A percentile compares a stretch with the other conserved stretches of the same genome.
phyloP scores from a whole-genome alignment of 1,140 invertebrate species.

The Orchesella cincta region DNA sequence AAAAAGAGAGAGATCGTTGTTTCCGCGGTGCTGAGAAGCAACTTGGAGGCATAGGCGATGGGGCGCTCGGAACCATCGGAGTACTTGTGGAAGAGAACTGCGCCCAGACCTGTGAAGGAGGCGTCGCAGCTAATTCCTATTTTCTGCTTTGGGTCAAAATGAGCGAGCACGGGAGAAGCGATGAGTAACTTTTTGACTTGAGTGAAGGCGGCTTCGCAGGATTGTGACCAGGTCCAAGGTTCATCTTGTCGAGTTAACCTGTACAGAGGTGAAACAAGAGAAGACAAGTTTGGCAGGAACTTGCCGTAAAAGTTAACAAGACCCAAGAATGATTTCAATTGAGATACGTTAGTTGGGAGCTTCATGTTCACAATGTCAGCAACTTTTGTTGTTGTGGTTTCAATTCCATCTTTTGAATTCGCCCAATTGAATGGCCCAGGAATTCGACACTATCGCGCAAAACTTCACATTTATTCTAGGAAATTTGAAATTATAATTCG shows the following conservation, averaged over 20 bases:
- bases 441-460: background rate
- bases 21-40: conserved; percentile 55
- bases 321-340: conserved; percentile 41
- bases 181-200: conserved; percentile 52
- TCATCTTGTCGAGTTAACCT: conserved; percentile 35
- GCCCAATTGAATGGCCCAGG: background rate
- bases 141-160: conserved; percentile 55
- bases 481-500: background rate
- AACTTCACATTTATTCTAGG: background rate
- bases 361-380: background rate
- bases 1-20: too few relatives aligned
- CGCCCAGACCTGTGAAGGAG: conserved; percentile 58
- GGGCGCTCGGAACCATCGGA: conserved; percentile 55
- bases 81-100: conserved; percentile 57
- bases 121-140: conserved; percentile 59
- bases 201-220: conserved; percentile 51
- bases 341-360: conserved; percentile 35
- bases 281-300: conserved; percentile 53
- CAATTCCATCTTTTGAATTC: background rate
- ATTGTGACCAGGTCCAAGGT: background rate
- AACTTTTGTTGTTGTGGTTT: background rate
- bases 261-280: conserved; percentile 47
- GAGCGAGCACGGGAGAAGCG: conserved; percentile 51
- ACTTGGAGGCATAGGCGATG: conserved; percentile 58
- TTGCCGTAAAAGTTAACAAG: background rate